A percentile compares a stretch with the other conserved stretches of the same genome.
Conservation (phyloP, 1,140 invertebrate genomes). For the Zaprionus taronus region DNA sequence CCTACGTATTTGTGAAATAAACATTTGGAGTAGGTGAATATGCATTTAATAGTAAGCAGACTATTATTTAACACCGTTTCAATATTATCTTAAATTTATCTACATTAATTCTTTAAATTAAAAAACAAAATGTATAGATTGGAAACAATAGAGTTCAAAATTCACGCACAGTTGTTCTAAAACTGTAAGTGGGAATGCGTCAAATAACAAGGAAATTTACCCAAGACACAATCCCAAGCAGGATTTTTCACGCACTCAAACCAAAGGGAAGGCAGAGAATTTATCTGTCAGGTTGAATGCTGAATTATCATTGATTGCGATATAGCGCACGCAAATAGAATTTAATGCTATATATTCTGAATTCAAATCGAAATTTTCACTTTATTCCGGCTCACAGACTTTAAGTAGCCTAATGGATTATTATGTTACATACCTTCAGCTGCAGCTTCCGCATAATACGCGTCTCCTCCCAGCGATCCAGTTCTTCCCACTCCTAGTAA, state of each 20-base stretch:
- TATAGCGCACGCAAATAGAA: no score
- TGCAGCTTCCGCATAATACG: slow-evolving; percentile 80
- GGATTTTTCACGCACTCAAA: background rate
- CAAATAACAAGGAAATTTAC: slow-evolving; percentile 16
- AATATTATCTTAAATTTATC: background rate
- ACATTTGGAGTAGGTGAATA: background rate
- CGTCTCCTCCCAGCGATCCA: slow-evolving; percentile 85
- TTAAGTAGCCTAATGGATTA: background rate
- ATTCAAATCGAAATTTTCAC: background rate
- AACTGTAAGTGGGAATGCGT: background rate
- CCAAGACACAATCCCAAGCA: slow-evolving; percentile 13
- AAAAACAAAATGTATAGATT: background rate
- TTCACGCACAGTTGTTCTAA: background rate
- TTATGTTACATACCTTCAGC: slow-evolving; percentile 68
- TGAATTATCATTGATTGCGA: no score
- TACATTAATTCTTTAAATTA: background rate
- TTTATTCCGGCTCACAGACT: background rate
- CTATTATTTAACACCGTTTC: background rate
- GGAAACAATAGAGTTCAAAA: background rate
- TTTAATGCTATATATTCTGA: no score
- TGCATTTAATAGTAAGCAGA: background rate
- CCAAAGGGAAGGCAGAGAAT: background rate
- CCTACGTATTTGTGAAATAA: background rate
- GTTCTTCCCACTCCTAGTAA: slow-evolving; percentile 85
- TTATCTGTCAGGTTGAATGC: no score